Evolutionary conservation across 2,888 invertebrate genomes (phyloP).

Genomic region (Tethea ocularis): DNA sequence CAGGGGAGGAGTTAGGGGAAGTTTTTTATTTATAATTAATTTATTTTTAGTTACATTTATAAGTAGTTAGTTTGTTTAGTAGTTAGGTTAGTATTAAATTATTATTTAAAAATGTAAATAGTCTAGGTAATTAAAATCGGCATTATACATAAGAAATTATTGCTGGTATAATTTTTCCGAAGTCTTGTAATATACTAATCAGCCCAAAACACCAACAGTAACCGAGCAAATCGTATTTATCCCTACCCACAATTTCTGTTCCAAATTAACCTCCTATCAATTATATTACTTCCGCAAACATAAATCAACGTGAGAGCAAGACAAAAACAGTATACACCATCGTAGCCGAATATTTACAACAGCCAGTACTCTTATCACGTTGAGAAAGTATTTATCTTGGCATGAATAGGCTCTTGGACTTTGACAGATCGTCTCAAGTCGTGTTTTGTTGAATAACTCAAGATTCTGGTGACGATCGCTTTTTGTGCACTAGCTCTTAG

Average conservation of each 20-base stretch:
- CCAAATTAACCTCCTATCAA: constrained; percentile 42
- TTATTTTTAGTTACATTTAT: no score
- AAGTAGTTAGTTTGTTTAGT: no score
- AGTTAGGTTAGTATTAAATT: no score
- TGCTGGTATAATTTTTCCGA: no score
- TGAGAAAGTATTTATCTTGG: constrained; percentile 63
- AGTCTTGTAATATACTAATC: neutral
- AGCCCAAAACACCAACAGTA: neutral
- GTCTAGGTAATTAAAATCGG: no score
- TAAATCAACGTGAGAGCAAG: constrained; percentile 41
- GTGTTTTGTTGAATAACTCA: constrained; percentile 68
- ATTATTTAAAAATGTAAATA: no score
- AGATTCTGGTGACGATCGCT: constrained; percentile 40
- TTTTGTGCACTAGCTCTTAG: constrained; percentile 37
- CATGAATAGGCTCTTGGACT: constrained; percentile 61
- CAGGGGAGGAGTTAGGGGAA: no score
- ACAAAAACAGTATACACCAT: constrained; percentile 31
- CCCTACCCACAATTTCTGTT: constrained; percentile 32
- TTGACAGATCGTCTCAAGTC: constrained; percentile 65
- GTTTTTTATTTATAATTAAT: no score
- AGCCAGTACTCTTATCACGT: constrained; percentile 52
- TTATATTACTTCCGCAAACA: constrained; percentile 42
- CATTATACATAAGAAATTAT: no score
- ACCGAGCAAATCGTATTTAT: neutral
- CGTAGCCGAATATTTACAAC: constrained; percentile 43